Conservation (phyloP, 2,113 vertebrate species). For the Cichladusa arquata region DNA sequence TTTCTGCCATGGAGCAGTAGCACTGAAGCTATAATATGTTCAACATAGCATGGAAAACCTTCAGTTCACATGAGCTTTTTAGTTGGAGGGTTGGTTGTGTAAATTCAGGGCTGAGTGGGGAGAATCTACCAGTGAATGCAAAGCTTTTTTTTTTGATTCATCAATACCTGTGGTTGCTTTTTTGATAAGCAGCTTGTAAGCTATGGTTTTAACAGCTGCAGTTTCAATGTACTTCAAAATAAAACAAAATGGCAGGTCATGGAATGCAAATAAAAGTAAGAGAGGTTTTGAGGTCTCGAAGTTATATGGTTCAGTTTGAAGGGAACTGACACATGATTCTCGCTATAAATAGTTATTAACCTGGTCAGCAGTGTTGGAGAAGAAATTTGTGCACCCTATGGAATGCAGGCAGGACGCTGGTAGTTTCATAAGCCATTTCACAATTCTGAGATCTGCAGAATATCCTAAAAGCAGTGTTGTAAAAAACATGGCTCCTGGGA, state of each 20-base stretch:
- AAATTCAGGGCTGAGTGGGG: background rate
- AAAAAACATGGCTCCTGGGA: background rate
- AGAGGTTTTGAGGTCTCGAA: background rate
- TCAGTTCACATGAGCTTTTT: background rate
- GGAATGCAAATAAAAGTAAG: background rate
- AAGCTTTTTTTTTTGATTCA: background rate
- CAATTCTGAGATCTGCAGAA: background rate
- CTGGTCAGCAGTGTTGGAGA: background rate
- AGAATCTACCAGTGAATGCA: background rate
- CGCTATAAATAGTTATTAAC: background rate
- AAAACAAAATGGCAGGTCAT: background rate
- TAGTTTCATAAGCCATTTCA: conserved; percentile 20
- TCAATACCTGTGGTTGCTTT: background rate
- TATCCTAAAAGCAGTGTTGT: conserved; percentile 17
- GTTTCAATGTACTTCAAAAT: background rate
- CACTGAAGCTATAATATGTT: background rate
- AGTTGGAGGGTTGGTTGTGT: background rate
- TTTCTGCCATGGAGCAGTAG: background rate
- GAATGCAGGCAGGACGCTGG: background rate
- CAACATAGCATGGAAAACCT: background rate
- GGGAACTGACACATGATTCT: background rate
- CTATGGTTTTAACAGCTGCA: background rate
- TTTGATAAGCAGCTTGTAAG: background rate
- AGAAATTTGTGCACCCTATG: background rate
- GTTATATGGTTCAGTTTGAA: background rate